Percentiles rank a stretch among this genome's conserved stretches.
These are phyloP conservation scores for Parus major DNA, from an alignment of 2,113 vertebrate genomes.

Conservation along the genomic window DNA sequence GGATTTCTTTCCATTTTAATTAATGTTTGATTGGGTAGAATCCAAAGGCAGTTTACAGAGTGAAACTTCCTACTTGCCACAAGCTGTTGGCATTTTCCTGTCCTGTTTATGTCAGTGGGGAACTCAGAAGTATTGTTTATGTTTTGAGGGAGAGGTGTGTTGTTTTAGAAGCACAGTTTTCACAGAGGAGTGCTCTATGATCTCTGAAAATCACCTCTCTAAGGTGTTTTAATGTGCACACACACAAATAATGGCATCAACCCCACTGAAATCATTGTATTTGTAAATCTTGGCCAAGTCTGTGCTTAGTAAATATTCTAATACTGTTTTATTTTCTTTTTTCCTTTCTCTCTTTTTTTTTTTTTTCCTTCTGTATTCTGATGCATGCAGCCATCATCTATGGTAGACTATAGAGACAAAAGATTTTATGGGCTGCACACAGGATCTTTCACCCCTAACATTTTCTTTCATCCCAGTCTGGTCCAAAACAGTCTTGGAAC, in stretches of 20 bases:
- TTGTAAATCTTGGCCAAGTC: neutral
- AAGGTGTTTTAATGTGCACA: neutral
- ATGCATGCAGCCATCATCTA: neutral
- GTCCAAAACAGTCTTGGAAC: constrained; percentile 41
- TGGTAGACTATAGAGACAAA: neutral
- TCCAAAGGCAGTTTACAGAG: constrained; percentile 15
- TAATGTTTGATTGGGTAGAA: neutral
- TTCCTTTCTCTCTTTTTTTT: too few species aligned
- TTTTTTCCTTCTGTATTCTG: neutral
- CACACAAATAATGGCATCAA: neutral
- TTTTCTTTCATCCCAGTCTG: constrained; percentile 23
- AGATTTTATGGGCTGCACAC: neutral
- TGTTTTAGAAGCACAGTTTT: neutral
- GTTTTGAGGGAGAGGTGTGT: neutral
- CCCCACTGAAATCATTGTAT: neutral
- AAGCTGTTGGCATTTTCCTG: constrained; percentile 4
- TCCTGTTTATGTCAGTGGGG: constrained; percentile 8
- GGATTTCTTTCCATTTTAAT: neutral
- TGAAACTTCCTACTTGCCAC: neutral
- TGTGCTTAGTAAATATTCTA: neutral
- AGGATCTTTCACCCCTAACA: neutral
- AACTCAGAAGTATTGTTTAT: neutral
- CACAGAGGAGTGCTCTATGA: neutral
- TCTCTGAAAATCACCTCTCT: neutral
- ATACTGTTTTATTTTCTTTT: neutral